Base-by-base conservation (phyloP, 1,140 invertebrate species). In the Diachasmimorpha longicaudata region DNA sequence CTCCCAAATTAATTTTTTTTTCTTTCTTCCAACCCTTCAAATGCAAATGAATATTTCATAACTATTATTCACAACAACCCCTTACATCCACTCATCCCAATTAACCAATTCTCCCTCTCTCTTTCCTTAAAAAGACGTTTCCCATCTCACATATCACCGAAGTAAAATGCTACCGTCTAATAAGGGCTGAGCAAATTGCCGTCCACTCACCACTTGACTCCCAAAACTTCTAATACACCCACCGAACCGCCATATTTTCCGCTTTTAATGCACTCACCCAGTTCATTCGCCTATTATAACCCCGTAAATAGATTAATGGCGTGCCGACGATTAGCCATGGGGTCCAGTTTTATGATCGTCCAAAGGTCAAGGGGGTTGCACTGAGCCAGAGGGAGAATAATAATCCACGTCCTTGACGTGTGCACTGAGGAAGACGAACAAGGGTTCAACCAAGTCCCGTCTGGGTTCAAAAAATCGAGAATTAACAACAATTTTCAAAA, bases 251-350 rank as follows among this genome's bases (percentile, higher is more conserved):
- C 48, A 55, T 14, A 63, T 67, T 46, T 16, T 16, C 16, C 46
- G 19, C 8, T 37, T 39, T 37, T 63, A 63, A 63, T 63, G 58
- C 23, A 63, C 58, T 63, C 8, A 8, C 19, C 39, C 11, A 31
- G 21, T 66, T 19, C 70, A 68, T 72, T 73, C 66, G 74, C 67
- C 68, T 81, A 81, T 83, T 83, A 79, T 70, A 79, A 80, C 78
- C 58, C 76, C 66, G 78, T 84, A 84, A 84, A 81, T 81, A 79
- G 80, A 83, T 84, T 81, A 84, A 85, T 81, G 72, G 77, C 58
- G 25, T 71, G 23, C 70, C 76, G 72, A 77, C 79, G 81, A 84
- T 84, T 81, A 84, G 81, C 76, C 72, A 74, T 46, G 13, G 44
- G 42, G 72, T 67, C 67, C 37, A 67, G 13, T 79, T 78, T 77